These are phyloP conservation scores for Tragelaphus imberbis DNA, from an alignment of 2,113 vertebrate genomes.

Conservation along the genomic window DNA sequence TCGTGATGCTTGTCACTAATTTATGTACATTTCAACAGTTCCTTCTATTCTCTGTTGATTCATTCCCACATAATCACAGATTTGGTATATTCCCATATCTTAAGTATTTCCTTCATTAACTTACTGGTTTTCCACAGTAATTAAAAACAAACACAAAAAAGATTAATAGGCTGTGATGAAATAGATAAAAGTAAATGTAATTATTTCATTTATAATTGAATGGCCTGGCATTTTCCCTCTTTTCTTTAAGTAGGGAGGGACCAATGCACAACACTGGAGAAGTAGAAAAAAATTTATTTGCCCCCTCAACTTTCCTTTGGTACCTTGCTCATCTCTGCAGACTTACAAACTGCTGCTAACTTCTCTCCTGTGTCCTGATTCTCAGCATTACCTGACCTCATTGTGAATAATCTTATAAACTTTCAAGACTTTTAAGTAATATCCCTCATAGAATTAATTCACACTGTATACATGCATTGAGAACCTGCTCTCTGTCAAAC, in stretches of 20 bases:
- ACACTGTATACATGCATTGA: background rate
- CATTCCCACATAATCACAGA: constrained; percentile 25
- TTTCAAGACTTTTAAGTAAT: background rate
- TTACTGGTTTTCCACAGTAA: constrained; percentile 17
- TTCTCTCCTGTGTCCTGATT: background rate
- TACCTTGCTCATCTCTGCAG: background rate
- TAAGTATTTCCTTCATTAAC: constrained; percentile 38
- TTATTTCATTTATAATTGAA: background rate
- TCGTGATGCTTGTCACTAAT: background rate
- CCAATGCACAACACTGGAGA: background rate
- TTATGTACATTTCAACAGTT: background rate
- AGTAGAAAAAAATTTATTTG: background rate
- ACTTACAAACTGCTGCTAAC: background rate
- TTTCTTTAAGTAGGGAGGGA: background rate
- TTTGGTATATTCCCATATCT: background rate
- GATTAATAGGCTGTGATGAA: constrained; percentile 24
- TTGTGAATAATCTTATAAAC: background rate
- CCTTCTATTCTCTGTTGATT: constrained; percentile 14
- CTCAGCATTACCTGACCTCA: background rate
- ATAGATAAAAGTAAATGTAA: constrained; percentile 50
- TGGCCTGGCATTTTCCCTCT: background rate
- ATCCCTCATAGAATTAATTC: background rate
- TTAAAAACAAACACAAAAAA: constrained; percentile 53
- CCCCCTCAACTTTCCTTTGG: background rate
- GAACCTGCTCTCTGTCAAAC: background rate